Conservation (phyloP, 2,113 vertebrate species). For the Australoheros scitulus region DNA sequence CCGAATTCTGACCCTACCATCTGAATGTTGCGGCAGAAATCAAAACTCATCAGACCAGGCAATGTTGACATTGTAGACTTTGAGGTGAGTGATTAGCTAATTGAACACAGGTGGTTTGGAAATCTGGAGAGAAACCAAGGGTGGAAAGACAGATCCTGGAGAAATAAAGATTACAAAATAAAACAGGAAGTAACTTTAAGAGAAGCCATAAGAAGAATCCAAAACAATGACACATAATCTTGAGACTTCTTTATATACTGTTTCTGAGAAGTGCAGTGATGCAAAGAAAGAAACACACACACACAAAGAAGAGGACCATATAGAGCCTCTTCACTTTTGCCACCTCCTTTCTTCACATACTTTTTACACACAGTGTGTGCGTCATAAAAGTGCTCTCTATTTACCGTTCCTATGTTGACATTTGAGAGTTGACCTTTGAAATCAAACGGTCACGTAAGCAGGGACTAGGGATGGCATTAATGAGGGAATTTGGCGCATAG, state of each 20-base stretch:
- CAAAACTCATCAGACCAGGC: too few relatives aligned
- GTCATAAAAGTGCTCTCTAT: conserved; percentile 74
- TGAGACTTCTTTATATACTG: not conserved
- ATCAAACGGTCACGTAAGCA: conserved; percentile 67
- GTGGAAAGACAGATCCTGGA: not conserved
- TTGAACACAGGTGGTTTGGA: not conserved
- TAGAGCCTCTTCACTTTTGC: not conserved
- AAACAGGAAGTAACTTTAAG: not conserved
- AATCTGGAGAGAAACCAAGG: not conserved
- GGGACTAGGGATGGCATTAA: conserved; percentile 76
- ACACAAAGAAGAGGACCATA: not conserved
- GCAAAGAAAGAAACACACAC: not conserved
- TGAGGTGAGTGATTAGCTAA: not conserved
- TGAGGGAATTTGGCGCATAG: conserved; percentile 77
- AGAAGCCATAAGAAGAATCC: not conserved
- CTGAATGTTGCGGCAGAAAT: too few relatives aligned
- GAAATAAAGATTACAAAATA: not conserved
- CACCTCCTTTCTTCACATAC: conserved; percentile 24
- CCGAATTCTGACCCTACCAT: too few relatives aligned
- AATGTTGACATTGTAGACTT: too few relatives aligned
- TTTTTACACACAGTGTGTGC: conserved; percentile 32
- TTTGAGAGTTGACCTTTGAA: conserved; percentile 82
- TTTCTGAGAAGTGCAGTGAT: not conserved
- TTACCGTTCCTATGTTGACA: conserved; percentile 78
- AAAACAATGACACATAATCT: not conserved